Percentiles rank a stretch among this genome's conserved stretches.
phyloP scores from a whole-genome alignment of 2,113 vertebrate species.

The Gallinago undulata region DNA sequence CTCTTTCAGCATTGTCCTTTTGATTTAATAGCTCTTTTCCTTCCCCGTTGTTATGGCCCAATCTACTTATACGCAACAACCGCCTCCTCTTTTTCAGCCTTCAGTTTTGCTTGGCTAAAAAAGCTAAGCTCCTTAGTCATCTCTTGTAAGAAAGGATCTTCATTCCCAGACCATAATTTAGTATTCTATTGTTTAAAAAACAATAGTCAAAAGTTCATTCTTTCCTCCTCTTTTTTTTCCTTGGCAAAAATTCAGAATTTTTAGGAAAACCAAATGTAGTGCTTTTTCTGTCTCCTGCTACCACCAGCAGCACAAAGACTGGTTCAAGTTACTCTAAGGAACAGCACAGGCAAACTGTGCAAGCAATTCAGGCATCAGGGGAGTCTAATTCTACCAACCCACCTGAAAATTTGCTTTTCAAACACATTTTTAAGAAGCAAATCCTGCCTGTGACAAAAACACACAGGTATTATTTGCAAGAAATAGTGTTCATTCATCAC shows the following conservation, averaged over 20 bases:
- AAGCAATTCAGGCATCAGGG: neutral
- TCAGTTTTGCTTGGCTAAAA: slow-evolving; percentile 18
- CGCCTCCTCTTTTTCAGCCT: neutral
- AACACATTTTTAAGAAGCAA: neutral
- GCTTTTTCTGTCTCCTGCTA: neutral
- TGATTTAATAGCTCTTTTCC: slow-evolving; percentile 22
- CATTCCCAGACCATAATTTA: slow-evolving; percentile 13
- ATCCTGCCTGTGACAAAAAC: neutral
- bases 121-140: slow-evolving; percentile 47
- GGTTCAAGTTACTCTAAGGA: neutral
- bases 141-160: slow-evolving; percentile 22
- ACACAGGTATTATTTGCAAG: neutral
- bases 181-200: slow-evolving; percentile 28
- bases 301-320: neutral
- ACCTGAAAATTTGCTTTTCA: slow-evolving; percentile 41
- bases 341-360: slow-evolving; percentile 4
- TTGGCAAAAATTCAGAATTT: slow-evolving; percentile 36
- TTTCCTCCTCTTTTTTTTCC: neutral
- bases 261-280: neutral
- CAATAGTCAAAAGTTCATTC: slow-evolving; percentile 7
- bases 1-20: neutral
- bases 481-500: slow-evolving; percentile 9
- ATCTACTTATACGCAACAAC: slow-evolving; percentile 21
- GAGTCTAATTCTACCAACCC: slow-evolving; percentile 13
- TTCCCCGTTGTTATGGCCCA: slow-evolving; percentile 5